These are phyloP conservation scores for Plecturocebus donacophilus DNA, from an alignment of 2,113 vertebrate species.

Conservation along the genomic window DNA sequence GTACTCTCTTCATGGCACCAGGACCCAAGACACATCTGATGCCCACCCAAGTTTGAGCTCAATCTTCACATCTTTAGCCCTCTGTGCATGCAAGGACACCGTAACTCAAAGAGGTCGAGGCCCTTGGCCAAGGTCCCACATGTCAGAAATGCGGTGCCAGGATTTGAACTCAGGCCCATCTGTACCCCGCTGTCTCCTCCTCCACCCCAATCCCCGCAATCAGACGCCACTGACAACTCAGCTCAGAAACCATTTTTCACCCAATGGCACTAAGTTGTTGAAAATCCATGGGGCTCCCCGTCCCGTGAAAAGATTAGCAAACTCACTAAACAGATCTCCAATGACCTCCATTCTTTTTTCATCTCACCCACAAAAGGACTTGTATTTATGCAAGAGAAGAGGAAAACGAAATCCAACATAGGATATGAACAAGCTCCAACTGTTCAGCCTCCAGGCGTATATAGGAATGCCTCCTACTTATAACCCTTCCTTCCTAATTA, in stretches of 20 bases:
- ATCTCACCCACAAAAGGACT: not conserved
- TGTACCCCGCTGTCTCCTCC: not conserved
- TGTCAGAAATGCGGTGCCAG: not conserved
- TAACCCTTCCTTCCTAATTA: not conserved
- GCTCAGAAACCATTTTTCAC: not conserved
- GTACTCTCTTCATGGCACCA: not conserved
- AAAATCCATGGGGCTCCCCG: not conserved
- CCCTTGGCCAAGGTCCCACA: not conserved
- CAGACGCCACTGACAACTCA: fast-evolving
- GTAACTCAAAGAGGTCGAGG: not conserved
- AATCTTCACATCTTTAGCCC: fast-evolving
- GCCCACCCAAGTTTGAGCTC: not conserved
- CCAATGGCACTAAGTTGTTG: fast-evolving
- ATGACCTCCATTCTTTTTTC: not conserved
- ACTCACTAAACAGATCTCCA: not conserved
- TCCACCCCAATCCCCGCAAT: not conserved
- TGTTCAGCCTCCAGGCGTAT: not conserved
- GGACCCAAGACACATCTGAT: fast-evolving
- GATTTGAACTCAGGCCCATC: not conserved
- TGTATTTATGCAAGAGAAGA: not conserved
- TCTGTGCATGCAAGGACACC: not conserved
- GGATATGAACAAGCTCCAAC: not conserved
- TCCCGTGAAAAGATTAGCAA: not conserved
- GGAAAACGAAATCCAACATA: not conserved
- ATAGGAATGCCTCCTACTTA: not conserved